Conservation (phyloP, 2,113 vertebrate genomes). For the Pleuronectes platessa region DNA sequence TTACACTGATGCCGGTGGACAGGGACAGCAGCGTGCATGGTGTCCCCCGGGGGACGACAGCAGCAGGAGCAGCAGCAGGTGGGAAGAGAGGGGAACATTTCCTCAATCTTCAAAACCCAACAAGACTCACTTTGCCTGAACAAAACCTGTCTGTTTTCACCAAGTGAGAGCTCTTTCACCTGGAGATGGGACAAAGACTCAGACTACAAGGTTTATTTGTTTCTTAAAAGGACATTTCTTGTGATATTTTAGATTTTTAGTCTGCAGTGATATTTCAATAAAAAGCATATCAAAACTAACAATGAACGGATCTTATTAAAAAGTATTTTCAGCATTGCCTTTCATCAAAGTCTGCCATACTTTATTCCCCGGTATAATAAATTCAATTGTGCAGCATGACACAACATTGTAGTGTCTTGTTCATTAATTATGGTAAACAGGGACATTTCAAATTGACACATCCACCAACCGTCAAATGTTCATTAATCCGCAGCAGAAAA, state of each 20-base stretch:
- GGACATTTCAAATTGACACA: neutral
- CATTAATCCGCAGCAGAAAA: neutral
- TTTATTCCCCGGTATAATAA: too few species aligned
- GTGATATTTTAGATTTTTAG: too few species aligned
- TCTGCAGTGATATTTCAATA: too few species aligned
- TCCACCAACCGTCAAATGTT: neutral
- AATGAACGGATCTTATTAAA: too few species aligned
- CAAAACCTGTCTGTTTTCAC: conserved; percentile 2
- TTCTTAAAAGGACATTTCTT: too few species aligned
- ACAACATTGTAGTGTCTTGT: too few species aligned
- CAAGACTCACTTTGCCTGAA: neutral
- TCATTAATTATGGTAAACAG: too few species aligned
- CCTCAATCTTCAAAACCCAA: conserved; percentile 14
- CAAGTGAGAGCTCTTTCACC: conserved; percentile 13
- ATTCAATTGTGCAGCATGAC: too few species aligned
- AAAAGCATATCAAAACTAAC: too few species aligned
- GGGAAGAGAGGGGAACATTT: conserved; percentile 26
- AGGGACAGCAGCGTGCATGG: conserved; percentile 50
- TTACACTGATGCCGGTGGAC: conserved; percentile 59
- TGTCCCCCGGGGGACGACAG: conserved; percentile 42
- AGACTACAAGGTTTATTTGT: neutral
- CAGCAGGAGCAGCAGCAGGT: conserved; percentile 71
- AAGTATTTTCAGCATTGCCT: too few species aligned
- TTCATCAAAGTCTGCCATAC: too few species aligned
- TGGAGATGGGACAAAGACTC: neutral